Evolutionary conservation across 2,113 vertebrate species (phyloP), one percentile per base, ranked within the genome.

Genomic region (Entomyzon cyanotis): DNA sequence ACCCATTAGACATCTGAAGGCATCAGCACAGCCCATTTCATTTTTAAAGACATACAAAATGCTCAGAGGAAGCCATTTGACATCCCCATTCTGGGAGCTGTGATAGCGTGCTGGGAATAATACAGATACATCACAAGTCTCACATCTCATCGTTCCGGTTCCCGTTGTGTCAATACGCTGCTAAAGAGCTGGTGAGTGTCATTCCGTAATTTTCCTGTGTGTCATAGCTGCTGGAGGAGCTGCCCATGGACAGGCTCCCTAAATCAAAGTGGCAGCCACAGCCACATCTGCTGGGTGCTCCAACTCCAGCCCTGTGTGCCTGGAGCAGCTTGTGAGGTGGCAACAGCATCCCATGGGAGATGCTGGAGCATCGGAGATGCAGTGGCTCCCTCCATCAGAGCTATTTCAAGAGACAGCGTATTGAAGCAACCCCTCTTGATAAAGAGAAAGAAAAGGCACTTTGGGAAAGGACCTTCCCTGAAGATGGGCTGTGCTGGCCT

Each of bases 1-100:
- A 56, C 85, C 94, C 95, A 86, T 96, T 83, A 95, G 92, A 92
- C 89, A 84, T 88, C 89, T 70, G 94, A 94, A 95, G 95, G 53
- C 53, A 65, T 77, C 58, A 70, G 92, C 79, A 73, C 62, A 79
- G 63, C 86, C 90, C 84, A 85, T 91, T 91, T 85, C 79, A 65
- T 75, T 81, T 50, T 89, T 93, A 64, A 15, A 87, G 68, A 30
- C 30, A 8, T 75, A 71, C 68, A 42, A 53, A 82, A 76, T 47
- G 88, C 59, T 78, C 3, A 15, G 83, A 88, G 80, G 67, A 56
- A 87, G 67, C 60, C 88, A 53, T 68, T 58, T 90, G 85, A 94
- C 95, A 96, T 83, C 82, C 88, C 86, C 75, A 52, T 81, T 84
- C 81, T 16, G 25, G 84, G 79, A 88, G 67, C 77, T 33, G 19